phyloP scores from a whole-genome alignment of 2,888 invertebrate species.

The Cecidostiba fungosa region DNA sequence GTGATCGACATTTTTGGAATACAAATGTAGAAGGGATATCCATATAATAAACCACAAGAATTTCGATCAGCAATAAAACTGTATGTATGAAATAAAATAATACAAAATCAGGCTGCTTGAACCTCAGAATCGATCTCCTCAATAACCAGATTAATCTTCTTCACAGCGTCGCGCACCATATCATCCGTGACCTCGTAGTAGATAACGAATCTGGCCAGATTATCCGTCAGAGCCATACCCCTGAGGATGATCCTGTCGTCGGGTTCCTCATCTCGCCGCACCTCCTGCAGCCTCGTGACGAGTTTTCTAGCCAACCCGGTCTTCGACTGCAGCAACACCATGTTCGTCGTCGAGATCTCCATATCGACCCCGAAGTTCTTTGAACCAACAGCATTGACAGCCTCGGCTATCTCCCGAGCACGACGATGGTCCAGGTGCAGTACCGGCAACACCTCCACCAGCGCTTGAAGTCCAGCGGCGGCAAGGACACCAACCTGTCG shows the following conservation, averaged over 20 bases:
- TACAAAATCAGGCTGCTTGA: neutral
- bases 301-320: slow-evolving; percentile 82
- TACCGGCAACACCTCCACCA: slow-evolving; percentile 89
- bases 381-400: slow-evolving; percentile 84
- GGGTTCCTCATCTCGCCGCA: slow-evolving; percentile 80
- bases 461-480: slow-evolving; percentile 92
- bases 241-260: slow-evolving; percentile 83
- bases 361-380: slow-evolving; percentile 85
- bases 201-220: slow-evolving; percentile 86
- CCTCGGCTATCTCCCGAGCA: slow-evolving; percentile 85
- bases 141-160: slow-evolving; percentile 87
- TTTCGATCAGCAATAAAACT: neutral
- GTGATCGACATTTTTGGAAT: too few relatives aligned
- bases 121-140: slow-evolving; percentile 68
- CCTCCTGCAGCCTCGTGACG: slow-evolving; percentile 81
- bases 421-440: slow-evolving; percentile 89
- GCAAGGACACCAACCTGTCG: slow-evolving; percentile 94
- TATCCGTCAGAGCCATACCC: slow-evolving; percentile 83
- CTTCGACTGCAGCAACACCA: slow-evolving; percentile 87
- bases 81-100: neutral
- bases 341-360: slow-evolving; percentile 86
- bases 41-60: neutral
- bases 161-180: slow-evolving; percentile 85
- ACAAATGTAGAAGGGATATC: neutral
- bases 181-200: slow-evolving; percentile 87